phyloP scores from a whole-genome alignment of 2,797 vertebrate species.

The Hemibagrus guttatus region DNA sequence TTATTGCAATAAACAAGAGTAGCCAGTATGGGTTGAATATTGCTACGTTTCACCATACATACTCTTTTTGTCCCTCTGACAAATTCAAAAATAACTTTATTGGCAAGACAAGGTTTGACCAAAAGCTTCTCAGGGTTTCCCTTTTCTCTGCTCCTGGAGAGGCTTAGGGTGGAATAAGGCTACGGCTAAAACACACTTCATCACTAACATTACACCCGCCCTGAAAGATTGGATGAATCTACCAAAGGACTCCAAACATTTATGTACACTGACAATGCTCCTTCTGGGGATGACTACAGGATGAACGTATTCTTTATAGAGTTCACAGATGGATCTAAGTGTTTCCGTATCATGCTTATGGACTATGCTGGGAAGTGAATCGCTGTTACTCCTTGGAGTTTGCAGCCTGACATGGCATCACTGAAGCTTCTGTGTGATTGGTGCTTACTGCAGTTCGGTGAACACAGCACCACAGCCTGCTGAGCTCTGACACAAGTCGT shows the following conservation, averaged over 20 bases:
- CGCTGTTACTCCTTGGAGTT: slow-evolving; percentile 8
- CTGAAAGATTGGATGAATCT: slow-evolving; percentile 70
- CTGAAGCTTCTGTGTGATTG: slow-evolving; percentile 33
- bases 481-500: slow-evolving; percentile 1
- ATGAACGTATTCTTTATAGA: slow-evolving; percentile 63
- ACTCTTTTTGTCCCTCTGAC: slow-evolving; percentile 72
- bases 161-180: slow-evolving; percentile 77
- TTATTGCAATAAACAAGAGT: slow-evolving; percentile 87
- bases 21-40: slow-evolving; percentile 83
- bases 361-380: slow-evolving; percentile 38
- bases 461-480: slow-evolving; percentile 14
- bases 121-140: slow-evolving; percentile 68
- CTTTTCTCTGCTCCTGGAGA: slow-evolving; percentile 65
- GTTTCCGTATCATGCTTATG: slow-evolving; percentile 35
- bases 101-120: slow-evolving; percentile 79
- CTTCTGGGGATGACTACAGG: slow-evolving; percentile 62
- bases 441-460: slow-evolving; percentile 28
- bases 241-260: slow-evolving; percentile 60
- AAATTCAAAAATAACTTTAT: slow-evolving; percentile 80
- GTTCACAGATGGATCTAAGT: slow-evolving; percentile 49
- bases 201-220: slow-evolving; percentile 78
- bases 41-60: slow-evolving; percentile 81
- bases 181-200: slow-evolving; percentile 80
- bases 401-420: slow-evolving; percentile 21
- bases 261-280: slow-evolving; percentile 66